Conservation (phyloP, 2,113 vertebrate species). For the Percina caprodes region DNA sequence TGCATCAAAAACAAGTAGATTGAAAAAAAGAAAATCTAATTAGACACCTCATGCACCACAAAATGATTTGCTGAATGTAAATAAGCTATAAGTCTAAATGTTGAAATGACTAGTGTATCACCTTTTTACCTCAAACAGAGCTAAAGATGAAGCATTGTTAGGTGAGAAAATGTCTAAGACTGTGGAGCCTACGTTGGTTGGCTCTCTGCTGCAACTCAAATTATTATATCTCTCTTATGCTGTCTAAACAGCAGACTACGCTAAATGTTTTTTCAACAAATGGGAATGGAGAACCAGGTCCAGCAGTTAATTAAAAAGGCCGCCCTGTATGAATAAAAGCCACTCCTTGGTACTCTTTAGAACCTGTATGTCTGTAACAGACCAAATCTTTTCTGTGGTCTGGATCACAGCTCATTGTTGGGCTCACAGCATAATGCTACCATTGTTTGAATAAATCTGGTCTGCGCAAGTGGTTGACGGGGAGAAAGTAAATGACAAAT, state of each 20-base stretch:
- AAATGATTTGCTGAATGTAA: slow-evolving; percentile 46
- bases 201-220: slow-evolving; percentile 25
- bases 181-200: slow-evolving; percentile 2
- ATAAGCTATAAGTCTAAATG: slow-evolving; percentile 39
- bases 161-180: slow-evolving; percentile 17
- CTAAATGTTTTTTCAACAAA: slow-evolving; percentile 13
- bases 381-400: slow-evolving; percentile 27
- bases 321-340: slow-evolving; percentile 23
- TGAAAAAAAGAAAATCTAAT: slow-evolving; percentile 59
- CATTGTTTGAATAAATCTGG: slow-evolving; percentile 68
- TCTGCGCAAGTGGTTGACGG: slow-evolving; percentile 57
- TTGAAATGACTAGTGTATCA: slow-evolving; percentile 18
- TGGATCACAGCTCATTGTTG: slow-evolving; percentile 43
- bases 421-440: slow-evolving; percentile 34
- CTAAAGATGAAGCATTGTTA: background rate
- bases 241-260: slow-evolving; percentile 25
- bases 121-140: slow-evolving; percentile 12
- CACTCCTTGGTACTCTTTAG: background rate
- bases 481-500: slow-evolving; percentile 69
- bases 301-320: slow-evolving; percentile 35
- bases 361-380: background rate
- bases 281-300: slow-evolving; percentile 18
- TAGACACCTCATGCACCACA: slow-evolving; percentile 48
- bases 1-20: slow-evolving; percentile 49
- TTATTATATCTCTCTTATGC: slow-evolving; percentile 48